Percentiles rank a stretch among this genome's conserved stretches.
Evolutionary conservation across 2,888 invertebrate genomes (phyloP).

Genomic region (Morpho achilles): DNA sequence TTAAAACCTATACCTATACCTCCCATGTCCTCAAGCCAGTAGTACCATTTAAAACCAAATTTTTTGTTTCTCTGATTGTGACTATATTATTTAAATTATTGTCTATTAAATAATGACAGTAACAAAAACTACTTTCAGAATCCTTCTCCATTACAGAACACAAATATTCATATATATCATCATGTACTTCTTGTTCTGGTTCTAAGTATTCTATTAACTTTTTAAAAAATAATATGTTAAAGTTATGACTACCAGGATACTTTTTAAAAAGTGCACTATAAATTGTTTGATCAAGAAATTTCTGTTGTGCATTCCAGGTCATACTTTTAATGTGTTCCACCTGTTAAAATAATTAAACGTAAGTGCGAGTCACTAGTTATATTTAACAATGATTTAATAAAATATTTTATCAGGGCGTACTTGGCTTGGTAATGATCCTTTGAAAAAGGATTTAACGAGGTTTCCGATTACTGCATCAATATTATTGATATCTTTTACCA

Average conservation of each 20-base stretch:
- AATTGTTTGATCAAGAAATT: slow-evolving; percentile 79
- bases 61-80: slow-evolving; percentile 84
- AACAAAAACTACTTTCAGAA: slow-evolving; percentile 59
- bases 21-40: slow-evolving; percentile 90
- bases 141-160: slow-evolving; percentile 70
- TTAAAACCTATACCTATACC: slow-evolving; percentile 55
- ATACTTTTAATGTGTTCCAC: slow-evolving; percentile 41
- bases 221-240: slow-evolving; percentile 83
- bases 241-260: slow-evolving; percentile 81
- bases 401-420: neutral
- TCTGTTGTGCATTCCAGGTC: slow-evolving; percentile 77
- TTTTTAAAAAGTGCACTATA: slow-evolving; percentile 69
- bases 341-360: neutral
- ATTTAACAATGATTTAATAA: neutral
- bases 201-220: slow-evolving; percentile 80
- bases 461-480: neutral
- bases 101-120: slow-evolving; percentile 81
- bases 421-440: neutral
- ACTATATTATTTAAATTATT: slow-evolving; percentile 56
- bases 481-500: neutral
- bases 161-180: slow-evolving; percentile 81
- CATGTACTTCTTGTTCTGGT: slow-evolving; percentile 78
- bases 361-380: neutral
- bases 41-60: slow-evolving; percentile 87
- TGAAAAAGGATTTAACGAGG: slow-evolving; percentile 6